These are phyloP conservation scores for Menidia beryllina DNA, from an alignment of 2,113 vertebrate species.

Conservation along the genomic window DNA sequence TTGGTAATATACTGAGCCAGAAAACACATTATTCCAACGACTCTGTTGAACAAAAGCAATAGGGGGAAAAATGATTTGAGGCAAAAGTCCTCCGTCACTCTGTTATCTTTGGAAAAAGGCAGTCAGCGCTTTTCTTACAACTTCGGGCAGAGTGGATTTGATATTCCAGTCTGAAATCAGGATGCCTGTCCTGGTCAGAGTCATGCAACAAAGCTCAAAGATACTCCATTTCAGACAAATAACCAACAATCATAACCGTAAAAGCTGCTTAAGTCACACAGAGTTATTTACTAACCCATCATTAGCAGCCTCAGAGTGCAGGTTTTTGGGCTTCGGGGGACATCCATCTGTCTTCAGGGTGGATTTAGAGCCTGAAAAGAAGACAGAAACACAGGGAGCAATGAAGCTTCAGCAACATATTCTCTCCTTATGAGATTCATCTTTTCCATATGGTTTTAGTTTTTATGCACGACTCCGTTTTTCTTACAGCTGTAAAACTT, in stretches of 20 bases:
- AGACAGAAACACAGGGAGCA: conserved; percentile 43
- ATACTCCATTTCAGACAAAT: conserved; percentile 25
- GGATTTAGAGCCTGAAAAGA: conserved; percentile 86
- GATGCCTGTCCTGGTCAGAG: conserved; percentile 32
- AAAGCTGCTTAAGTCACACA: conserved; percentile 20
- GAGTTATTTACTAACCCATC: conserved; percentile 87
- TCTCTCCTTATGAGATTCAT: not conserved
- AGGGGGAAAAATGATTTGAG: not conserved
- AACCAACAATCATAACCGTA: conserved; percentile 41
- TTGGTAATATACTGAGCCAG: not conserved
- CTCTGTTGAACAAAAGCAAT: not conserved
- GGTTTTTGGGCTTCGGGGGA: conserved; percentile 85
- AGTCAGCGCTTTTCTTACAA: not conserved
- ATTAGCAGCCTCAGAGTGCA: conserved; percentile 89
- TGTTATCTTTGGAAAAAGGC: not conserved
- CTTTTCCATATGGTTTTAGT: not conserved
- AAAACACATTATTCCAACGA: not conserved
- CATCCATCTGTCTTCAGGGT: conserved; percentile 87
- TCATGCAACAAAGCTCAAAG: conserved; percentile 7
- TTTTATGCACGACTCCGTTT: not conserved
- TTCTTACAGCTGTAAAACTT: conserved; percentile 15
- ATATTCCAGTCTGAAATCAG: conserved; percentile 38
- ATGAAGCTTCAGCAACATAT: conserved; percentile 21
- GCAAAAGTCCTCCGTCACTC: conserved; percentile 7
- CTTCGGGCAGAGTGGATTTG: conserved; percentile 11